Evolutionary conservation across 2,888 invertebrate species (phyloP), one percentile per base, ranked within the genome.

Genomic region (Cryptosula pallasiana): DNA sequence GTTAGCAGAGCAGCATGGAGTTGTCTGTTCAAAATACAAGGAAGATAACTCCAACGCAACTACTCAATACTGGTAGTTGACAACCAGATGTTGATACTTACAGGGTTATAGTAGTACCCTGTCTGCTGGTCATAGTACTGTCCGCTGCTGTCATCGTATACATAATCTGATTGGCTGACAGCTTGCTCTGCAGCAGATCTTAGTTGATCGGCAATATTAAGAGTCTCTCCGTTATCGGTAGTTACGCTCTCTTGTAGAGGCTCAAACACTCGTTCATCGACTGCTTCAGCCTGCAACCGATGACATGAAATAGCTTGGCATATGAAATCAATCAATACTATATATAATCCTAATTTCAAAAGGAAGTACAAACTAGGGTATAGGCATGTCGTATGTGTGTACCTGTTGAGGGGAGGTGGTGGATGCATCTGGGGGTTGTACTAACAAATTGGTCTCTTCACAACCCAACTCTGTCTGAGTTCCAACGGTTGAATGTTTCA

Each of bases 61-160:
- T n/a, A n/a, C n/a, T n/a, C n/a, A n/a, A n/a, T n/a, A n/a, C n/a
- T n/a, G n/a, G n/a, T n/a, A n/a, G n/a, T n/a, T n/a, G n/a, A n/a
- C n/a, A n/a, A n/a, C n/a, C n/a, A n/a, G n/a, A n/a, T n/a, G n/a
- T n/a, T 45, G 45, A 36, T 2, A 54, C 45, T 23, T 70, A 70
- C 70, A 35, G 70, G 70, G 36, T 70, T 36, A 32, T 70, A 70
- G 45, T 70, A 70, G 27, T 54, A 54, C 5, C 55, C 70, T 9
- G 70, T 70, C 27, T 36, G 55, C 55, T 70, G 70, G 45, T 70
- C 70, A 29, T 70, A 70, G 32, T 70, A 70, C 35, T 23, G 55
- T 5, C 70, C 70, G 36, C 35, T 29, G 16, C 9, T 5, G 3
- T 70, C 70, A 70, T 70, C 70, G 32, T 70, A 70, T 16, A 36